Evolutionary conservation across 2,797 vertebrate genomes (phyloP), one percentile per base, ranked within the genome.

Genomic region (Amazonetta brasiliensis): DNA sequence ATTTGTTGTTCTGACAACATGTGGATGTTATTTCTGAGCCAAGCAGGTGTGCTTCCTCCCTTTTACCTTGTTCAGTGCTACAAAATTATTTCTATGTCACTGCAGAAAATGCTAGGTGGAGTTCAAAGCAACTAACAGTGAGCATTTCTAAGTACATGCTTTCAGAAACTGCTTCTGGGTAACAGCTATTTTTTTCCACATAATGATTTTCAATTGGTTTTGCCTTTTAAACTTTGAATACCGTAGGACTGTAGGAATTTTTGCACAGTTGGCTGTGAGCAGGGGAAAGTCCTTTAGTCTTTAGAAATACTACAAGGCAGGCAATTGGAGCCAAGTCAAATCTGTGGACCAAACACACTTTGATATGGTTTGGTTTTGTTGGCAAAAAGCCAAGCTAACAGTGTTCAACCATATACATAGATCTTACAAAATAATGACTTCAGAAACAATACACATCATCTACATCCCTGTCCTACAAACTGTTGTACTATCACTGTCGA

Each of bases 181-280:
- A 41, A 62, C 30, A 44, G 15, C 26, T 69, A 2, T 3, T 79
- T 66, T 56, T n/a, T 30, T 39, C 23, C 23, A 33, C 21, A 5
- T 39, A 4, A 58, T 48, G 33, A 19, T 63, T 63, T 63, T 30
- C 39, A 56, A 35, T 41, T 30, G 9, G 31, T 60, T 46, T 52
- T 18, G 26, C 21, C 58, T 56, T 82, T 92, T 50, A 63, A 37
- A 5, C 43, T 72, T 11, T 50, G 72, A 76, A 43, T 14, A 23
- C 19, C 0, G 0, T 46, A 48, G 35, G 30, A 84, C 50, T 60
- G 5, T 33, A 15, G 37, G 5, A 26, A 37, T n/a, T 12, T 62
- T 54, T 64, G 39, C 60, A 67, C 0, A 50, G 44, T 75, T 55
- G 64, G 11, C 72, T 89, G 13, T 63, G 35, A 77, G 21, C 16